These are phyloP conservation scores for Sminthopsis crassicaudata DNA, from an alignment of 2,113 vertebrate genomes.

Conservation along the genomic window DNA sequence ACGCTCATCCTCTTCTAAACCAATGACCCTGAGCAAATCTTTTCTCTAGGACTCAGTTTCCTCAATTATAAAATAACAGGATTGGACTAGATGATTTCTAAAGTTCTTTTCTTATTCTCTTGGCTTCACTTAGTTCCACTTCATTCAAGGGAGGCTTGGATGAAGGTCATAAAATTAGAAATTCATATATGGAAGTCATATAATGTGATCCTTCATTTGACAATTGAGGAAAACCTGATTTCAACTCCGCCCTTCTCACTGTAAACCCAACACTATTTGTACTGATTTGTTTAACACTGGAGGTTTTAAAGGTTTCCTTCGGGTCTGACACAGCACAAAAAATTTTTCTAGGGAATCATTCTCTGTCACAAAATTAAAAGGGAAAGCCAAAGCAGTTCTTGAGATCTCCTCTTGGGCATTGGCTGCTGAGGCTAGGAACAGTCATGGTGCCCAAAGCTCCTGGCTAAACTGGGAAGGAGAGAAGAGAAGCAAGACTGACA, in stretches of 20 bases:
- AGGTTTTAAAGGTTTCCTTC: neutral
- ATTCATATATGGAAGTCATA: neutral
- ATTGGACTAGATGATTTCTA: neutral
- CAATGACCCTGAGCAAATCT: neutral
- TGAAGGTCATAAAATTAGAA: neutral
- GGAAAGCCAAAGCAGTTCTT: neutral
- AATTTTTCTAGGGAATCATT: neutral
- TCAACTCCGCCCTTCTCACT: neutral
- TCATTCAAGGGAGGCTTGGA: neutral
- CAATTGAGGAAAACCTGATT: neutral
- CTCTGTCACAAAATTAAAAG: neutral
- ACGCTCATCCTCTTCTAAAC: neutral
- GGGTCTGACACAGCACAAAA: neutral
- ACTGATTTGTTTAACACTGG: neutral
- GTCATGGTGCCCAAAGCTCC: conserved; percentile 17
- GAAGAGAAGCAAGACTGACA: conserved; percentile 10
- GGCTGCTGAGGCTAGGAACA: neutral
- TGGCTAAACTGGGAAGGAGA: neutral
- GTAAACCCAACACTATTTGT: neutral
- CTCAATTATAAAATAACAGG: neutral
- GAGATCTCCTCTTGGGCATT: neutral
- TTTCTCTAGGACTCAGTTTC: neutral
- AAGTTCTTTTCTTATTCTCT: neutral
- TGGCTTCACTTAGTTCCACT: neutral
- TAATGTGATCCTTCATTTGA: neutral